Conservation (phyloP, 2,113 vertebrate species). For the Parus major region DNA sequence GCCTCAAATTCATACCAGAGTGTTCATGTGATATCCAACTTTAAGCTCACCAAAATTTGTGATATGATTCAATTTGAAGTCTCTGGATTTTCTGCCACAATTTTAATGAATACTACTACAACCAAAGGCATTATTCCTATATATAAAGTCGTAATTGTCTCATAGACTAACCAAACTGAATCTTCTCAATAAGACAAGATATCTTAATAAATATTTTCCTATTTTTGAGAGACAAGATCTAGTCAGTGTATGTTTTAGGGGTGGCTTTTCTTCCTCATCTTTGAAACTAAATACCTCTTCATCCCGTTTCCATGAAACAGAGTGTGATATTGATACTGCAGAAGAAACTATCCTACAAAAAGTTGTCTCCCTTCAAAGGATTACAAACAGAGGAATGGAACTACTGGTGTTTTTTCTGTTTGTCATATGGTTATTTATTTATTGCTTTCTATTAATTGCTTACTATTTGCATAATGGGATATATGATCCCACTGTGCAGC, state of each 20-base stretch:
- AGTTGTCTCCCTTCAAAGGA: background rate
- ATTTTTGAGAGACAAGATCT: background rate
- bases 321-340: background rate
- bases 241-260: background rate
- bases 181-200: background rate
- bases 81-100: background rate
- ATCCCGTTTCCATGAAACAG: background rate
- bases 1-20: background rate
- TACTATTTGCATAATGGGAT: background rate
- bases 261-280: background rate
- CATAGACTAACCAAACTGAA: background rate
- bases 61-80: background rate
- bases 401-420: background rate
- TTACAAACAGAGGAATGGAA: background rate
- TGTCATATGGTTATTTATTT: background rate
- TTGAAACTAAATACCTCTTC: background rate
- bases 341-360: background rate
- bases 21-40: background rate
- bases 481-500: background rate
- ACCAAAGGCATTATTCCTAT: background rate
- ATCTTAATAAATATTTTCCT: background rate
- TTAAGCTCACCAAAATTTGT: background rate
- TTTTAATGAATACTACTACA: background rate
- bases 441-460: background rate
- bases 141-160: background rate